Evolutionary conservation across 1,140 invertebrate species (phyloP), one percentile per base, ranked within the genome.

Genomic region (Lerema accius): DNA sequence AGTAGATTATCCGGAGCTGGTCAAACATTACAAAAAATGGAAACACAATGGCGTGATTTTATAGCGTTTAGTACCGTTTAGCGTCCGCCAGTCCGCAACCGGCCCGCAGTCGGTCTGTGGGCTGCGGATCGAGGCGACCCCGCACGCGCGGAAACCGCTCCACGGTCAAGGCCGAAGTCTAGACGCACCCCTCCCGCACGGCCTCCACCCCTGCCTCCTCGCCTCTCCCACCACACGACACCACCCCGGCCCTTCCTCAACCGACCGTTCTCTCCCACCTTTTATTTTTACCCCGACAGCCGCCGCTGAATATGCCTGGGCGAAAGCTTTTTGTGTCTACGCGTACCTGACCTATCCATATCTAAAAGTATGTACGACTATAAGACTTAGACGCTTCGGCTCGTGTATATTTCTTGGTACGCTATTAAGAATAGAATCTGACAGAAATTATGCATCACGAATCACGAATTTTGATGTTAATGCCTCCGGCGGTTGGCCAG

Each of bases 161-260:
- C 79, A 68, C 80, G 86, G 86, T 89, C 86, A 89, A 89, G 86
- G 86, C 86, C 84, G 75, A 46, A 69, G 86, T 87, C 84, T 89
- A 87, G 84, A 89, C 84, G 78, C 77, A 77, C 70, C 78, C 75
- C 69, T 69, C 72, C 64, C 76, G 65, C 66, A 70, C 62, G 45
- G 43, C 63, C 62, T 63, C 49, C 65, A 55, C 50, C 56, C 63
- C 32, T 13, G 37, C 59, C 59, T 2, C 19, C 19, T 23, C 19
- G 2, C 19, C 2, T 5, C 19, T 5, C 19, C 19, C 5, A 5
- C 19, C 32, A 37, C 65, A 26, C 50, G 16, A 42, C 51, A 28
- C 70, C 59, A 49, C 58, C 62, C 69, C 50, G 26, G 46, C 66
- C 60, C 58, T 60, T 53, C 73, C 66, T 53, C 69, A 62, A 66